phyloP scores from a whole-genome alignment of 2,888 invertebrate genomes.

The Conus canariensis region DNA sequence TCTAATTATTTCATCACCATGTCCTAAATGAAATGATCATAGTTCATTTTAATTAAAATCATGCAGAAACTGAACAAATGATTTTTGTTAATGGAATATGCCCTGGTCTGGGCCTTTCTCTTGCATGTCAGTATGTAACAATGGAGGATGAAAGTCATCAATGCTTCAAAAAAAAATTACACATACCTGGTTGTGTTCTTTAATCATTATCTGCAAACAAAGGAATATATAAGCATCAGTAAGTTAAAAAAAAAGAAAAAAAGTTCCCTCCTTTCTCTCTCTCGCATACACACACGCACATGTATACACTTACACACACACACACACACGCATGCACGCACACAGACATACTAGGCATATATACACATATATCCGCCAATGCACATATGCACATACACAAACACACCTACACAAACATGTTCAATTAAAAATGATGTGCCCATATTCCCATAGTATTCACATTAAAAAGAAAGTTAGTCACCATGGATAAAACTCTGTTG shows the following conservation, averaged over 20 bases:
- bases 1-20: too few species aligned
- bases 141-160: too few species aligned
- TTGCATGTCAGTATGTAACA: too few species aligned
- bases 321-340: too few species aligned
- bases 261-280: neutral
- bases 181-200: constrained; percentile 72
- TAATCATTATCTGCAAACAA: constrained; percentile 67
- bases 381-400: neutral
- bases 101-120: too few species aligned
- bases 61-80: too few species aligned
- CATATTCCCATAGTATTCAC: too few species aligned
- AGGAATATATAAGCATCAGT: constrained; percentile 27
- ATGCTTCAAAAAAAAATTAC: neutral
- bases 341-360: neutral
- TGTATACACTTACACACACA: neutral
- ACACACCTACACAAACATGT: neutral
- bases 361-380: neutral
- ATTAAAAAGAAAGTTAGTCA: too few species aligned
- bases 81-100: too few species aligned
- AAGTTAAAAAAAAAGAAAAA: neutral
- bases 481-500: too few species aligned
- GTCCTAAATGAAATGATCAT: too few species aligned
- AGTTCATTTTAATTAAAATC: too few species aligned
- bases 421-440: neutral
- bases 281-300: neutral